Evolutionary conservation across 30 jellyfish, hydroid and myxozoan genomes (phyloP), one percentile per base, ranked within the genome.

Genomic region (Aurelia sp.): DNA sequence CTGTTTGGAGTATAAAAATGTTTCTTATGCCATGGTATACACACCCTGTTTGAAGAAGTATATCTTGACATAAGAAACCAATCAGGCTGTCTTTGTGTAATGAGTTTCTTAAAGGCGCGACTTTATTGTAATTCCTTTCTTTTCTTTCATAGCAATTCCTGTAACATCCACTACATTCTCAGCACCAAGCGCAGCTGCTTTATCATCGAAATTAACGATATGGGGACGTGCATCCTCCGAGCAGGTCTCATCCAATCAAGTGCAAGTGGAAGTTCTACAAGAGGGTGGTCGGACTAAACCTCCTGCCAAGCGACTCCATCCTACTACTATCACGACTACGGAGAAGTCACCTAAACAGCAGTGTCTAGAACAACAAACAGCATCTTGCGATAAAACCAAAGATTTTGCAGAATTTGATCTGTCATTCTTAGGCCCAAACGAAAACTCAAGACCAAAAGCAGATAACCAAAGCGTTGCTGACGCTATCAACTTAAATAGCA

Each of bases 221-320:
- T 84, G 93, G 93, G 53, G 93, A 59, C 27, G 88, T 50, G 72
- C 93, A 13, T 48, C 85, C 2, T 31, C 69, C 16, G 75, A 73
- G 67, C 64, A 68, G 7, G 59, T 6, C 15, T 17, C 61, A 12
- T 5, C 67, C 58, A 20, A 62, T 24, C 69, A 73, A n/a, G 93
- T 62, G 10, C 93, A 84, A 50, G 93, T 84, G 8, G 93, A 84
- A 64, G 88, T 84, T 19, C 24, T 84, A 15, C 88, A 84, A 72
- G 93, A 84, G 74, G 93, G 93, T 7, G 68, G 88, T 15, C 87
- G 93, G 19, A 24, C 48, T 33, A 84, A 84, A 40, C 52, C 93
- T 3, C 59, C 76, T 9, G 82, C 64, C 18, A 84, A 84, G 55
- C 86, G 93, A 41, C 82, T 84, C 38, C 93, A 65, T 58, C 93